These are phyloP conservation scores for Holothuria glaberrima DNA, from an alignment of 35 echinoderm and acorn worm genomes.

Conservation along the genomic window DNA sequence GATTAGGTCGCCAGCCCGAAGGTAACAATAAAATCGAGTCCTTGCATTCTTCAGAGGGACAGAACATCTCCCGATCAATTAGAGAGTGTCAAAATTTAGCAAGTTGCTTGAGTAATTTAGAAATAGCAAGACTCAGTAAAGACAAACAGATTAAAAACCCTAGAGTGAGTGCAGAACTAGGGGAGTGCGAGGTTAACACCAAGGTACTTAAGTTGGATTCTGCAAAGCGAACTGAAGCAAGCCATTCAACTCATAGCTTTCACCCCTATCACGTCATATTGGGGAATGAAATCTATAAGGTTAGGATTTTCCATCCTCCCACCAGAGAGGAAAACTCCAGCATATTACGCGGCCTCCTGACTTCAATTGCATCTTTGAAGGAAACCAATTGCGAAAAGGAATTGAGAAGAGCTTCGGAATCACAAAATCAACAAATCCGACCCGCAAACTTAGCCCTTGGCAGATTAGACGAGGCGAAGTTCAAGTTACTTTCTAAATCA, in stretches of 20 bases:
- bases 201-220: neutral
- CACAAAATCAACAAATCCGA: neutral
- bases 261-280: neutral
- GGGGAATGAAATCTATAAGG: slow-evolving; percentile 12
- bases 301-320: neutral
- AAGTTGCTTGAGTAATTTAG: neutral
- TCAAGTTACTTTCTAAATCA: neutral
- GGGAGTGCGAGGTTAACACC: neutral
- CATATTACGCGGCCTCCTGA: neutral
- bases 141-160: neutral
- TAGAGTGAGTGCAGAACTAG: neutral
- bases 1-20: neutral
- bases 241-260: neutral
- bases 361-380: neutral
- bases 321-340: neutral
- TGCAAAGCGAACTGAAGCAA: neutral
- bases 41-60: too few relatives aligned
- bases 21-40: neutral
- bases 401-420: neutral
- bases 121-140: neutral
- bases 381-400: neutral
- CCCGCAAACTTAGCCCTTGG: neutral
- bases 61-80: too few relatives aligned
- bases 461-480: neutral
- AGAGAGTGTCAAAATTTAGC: neutral